Evolutionary conservation across 1,140 invertebrate species (phyloP).

Genomic region (Olivierus martensii): DNA sequence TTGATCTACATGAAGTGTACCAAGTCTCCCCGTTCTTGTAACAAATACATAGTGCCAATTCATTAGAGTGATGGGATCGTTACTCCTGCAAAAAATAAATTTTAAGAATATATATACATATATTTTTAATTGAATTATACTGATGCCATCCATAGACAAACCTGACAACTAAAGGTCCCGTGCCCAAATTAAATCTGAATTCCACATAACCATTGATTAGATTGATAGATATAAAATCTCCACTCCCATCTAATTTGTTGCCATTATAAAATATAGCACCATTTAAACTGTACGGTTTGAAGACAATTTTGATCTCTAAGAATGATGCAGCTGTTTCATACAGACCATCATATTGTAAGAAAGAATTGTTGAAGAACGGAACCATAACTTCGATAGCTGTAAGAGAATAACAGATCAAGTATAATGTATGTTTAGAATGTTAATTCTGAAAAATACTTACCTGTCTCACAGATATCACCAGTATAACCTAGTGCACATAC

Average conservation of each 20-base stretch:
- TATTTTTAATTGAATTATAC: background rate
- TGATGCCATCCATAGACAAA: conserved; percentile 33
- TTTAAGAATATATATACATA: no score
- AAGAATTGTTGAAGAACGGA: conserved; percentile 83
- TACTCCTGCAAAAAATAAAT: conserved; percentile 42
- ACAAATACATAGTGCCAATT: conserved; percentile 75
- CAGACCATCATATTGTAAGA: conserved; percentile 68
- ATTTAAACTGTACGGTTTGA: conserved; percentile 63
- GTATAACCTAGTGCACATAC: conserved; percentile 81
- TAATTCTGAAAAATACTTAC: conserved; percentile 30
- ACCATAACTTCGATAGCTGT: conserved; percentile 34
- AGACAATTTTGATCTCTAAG: conserved; percentile 72
- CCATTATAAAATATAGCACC: conserved; percentile 87
- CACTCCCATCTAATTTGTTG: conserved; percentile 66
- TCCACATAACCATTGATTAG: conserved; percentile 68
- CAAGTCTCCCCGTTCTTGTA: conserved; percentile 72
- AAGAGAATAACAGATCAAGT: background rate
- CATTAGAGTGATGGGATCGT: conserved; percentile 50
- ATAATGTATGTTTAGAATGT: background rate
- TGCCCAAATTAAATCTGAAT: conserved; percentile 84
- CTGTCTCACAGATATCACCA: conserved; percentile 76
- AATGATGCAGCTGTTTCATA: conserved; percentile 57
- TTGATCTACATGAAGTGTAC: conserved; percentile 62
- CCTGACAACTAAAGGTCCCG: conserved; percentile 79
- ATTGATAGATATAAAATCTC: conserved; percentile 84